Evolutionary conservation across 2,113 vertebrate species (phyloP).

Genomic region (Oreotrochilus melanogaster): DNA sequence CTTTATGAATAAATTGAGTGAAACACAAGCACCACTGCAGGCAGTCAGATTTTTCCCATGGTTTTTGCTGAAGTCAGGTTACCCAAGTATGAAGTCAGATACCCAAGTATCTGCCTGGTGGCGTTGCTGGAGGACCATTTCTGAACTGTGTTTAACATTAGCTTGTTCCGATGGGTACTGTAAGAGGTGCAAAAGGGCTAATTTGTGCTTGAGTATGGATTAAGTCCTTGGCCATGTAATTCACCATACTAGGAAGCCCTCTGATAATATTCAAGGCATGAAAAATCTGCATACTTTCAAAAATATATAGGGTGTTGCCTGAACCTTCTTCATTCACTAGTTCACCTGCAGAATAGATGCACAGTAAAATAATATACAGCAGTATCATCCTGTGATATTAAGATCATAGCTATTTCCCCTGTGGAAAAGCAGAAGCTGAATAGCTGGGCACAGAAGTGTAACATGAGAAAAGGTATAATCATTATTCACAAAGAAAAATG

Average conservation of each 20-base stretch:
- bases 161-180: neutral
- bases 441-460: slow-evolving; percentile 34
- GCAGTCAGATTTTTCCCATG: neutral
- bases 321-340: neutral
- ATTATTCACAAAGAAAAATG: slow-evolving; percentile 50
- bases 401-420: neutral
- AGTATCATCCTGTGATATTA: neutral
- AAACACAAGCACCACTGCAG: neutral
- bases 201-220: neutral
- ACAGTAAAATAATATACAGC: slow-evolving; percentile 1
- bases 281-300: neutral
- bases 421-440: slow-evolving; percentile 35
- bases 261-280: neutral
- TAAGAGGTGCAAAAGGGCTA: neutral
- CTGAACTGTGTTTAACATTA: neutral
- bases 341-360: neutral
- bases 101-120: neutral
- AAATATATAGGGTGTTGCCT: neutral
- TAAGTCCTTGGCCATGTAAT: neutral
- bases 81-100: no score
- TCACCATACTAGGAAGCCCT: neutral
- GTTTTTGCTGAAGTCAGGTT: neutral
- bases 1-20: neutral
- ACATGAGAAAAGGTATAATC: slow-evolving; percentile 11
- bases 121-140: neutral